These are phyloP conservation scores for Helicoverpa armigera DNA, from an alignment of 1,140 invertebrate genomes.

Conservation along the genomic window DNA sequence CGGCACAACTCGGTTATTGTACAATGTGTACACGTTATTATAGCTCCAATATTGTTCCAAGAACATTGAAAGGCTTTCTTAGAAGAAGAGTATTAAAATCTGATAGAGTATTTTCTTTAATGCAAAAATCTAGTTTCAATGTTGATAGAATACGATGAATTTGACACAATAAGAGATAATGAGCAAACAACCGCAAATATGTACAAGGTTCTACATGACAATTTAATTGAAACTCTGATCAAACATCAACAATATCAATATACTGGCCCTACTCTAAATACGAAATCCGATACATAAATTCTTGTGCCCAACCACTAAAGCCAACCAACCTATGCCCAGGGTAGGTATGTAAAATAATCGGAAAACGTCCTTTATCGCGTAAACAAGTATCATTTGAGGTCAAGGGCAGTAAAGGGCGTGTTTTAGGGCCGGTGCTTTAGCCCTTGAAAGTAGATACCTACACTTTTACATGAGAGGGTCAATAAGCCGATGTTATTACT, in stretches of 20 bases:
- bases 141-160: neutral
- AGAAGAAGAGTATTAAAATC: neutral
- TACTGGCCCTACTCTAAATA: neutral
- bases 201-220: too few species aligned
- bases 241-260: neutral
- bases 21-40: neutral
- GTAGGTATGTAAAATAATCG: neutral
- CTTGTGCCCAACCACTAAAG: neutral
- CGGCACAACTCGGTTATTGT: neutral
- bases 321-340: neutral
- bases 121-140: too few species aligned
- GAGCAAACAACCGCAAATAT: too few species aligned
- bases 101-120: neutral
- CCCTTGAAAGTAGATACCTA: neutral
- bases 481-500: neutral
- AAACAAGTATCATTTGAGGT: slow-evolving; percentile 22
- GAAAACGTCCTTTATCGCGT: slow-evolving; percentile 21
- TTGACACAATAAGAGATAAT: neutral
- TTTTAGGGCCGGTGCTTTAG: neutral
- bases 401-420: slow-evolving; percentile 16
- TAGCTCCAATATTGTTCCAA: neutral
- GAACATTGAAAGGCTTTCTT: neutral
- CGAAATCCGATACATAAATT: neutral
- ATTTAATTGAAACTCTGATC: neutral
- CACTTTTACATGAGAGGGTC: neutral